phyloP scores from a whole-genome alignment of 2,113 vertebrate genomes.

The Ptilonorhynchus violaceus region DNA sequence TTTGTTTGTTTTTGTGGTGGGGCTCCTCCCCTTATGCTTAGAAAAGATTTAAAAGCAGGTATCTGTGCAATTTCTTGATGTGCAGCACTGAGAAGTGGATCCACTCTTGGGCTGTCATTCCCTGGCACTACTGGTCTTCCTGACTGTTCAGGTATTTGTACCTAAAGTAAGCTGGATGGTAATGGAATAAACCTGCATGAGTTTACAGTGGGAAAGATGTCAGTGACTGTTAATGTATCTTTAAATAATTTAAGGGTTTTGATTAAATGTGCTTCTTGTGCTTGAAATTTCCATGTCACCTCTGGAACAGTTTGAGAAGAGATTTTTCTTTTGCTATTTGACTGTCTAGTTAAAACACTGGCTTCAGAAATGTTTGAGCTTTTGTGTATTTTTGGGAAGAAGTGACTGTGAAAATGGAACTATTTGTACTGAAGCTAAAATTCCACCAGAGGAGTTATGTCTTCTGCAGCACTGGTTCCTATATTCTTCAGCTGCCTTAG shows the following conservation, averaged over 20 bases:
- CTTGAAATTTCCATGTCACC: neutral
- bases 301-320: neutral
- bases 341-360: neutral
- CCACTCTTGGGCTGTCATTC: rapidly evolving
- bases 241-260: neutral
- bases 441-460: neutral
- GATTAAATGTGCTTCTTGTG: neutral
- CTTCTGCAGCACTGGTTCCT: neutral
- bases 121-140: neutral
- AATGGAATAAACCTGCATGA: neutral
- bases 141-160: neutral
- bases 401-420: neutral
- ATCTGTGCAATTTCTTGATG: neutral
- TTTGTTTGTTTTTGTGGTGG: neutral
- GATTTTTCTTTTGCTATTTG: neutral
- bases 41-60: neutral
- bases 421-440: neutral
- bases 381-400: neutral
- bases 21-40: neutral
- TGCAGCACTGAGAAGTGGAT: neutral
- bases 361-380: neutral
- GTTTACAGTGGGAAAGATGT: neutral
- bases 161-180: neutral
- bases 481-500: neutral
- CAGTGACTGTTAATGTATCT: neutral